Evolutionary conservation across 1,140 invertebrate species (phyloP).

Genomic region (Drosophila littoralis): DNA sequence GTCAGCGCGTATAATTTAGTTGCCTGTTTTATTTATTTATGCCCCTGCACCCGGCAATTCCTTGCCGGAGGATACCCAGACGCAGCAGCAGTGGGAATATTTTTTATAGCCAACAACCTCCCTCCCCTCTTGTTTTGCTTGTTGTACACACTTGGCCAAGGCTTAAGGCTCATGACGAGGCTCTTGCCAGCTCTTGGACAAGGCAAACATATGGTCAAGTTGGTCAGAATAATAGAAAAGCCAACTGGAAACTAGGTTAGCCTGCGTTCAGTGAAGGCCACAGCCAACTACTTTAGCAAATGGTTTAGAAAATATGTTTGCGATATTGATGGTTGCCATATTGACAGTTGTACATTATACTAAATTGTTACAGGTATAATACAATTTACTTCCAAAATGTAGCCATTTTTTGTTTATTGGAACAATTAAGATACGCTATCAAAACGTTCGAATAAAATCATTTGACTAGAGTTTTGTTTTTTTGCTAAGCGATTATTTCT

Average conservation of each 20-base stretch:
- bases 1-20: conserved; percentile 66
- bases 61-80: conserved; percentile 30
- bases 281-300: not conserved
- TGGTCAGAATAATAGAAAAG: conserved; percentile 19
- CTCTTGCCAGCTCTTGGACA: conserved; percentile 62
- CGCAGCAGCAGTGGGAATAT: conserved; percentile 30
- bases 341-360: no score
- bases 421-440: no score
- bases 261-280: conserved; percentile 1
- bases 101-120: not conserved
- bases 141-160: conserved; percentile 26
- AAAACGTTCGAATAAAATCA: no score
- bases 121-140: conserved; percentile 14
- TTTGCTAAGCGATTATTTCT: no score
- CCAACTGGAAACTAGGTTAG: conserved; percentile 38
- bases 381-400: not conserved
- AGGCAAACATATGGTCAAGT: conserved; percentile 56
- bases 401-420: no score
- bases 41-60: conserved; percentile 12
- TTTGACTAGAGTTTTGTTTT: no score
- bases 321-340: no score
- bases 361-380: not conserved
- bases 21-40: conserved; percentile 62
- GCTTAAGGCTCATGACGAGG: conserved; percentile 31
- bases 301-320: not conserved